Conservation (phyloP, 2,888 invertebrate species). For the Xanthostigma xanthostigma region DNA sequence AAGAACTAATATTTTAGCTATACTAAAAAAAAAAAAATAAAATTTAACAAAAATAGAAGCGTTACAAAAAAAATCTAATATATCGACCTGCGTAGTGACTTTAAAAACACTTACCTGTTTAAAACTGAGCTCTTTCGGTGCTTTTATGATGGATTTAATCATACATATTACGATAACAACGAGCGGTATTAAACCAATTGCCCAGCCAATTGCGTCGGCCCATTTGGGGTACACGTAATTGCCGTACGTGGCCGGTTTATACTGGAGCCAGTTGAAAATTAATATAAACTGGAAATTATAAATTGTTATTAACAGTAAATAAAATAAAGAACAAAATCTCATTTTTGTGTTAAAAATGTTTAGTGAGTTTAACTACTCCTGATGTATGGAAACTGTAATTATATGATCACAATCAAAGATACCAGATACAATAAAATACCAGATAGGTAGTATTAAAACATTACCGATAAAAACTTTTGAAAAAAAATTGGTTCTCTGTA, state of each 20-base stretch:
- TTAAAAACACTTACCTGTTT: conserved; percentile 28
- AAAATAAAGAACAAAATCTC: too few species aligned
- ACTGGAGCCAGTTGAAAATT: conserved; percentile 66
- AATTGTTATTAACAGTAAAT: too few species aligned
- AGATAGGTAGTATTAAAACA: too few species aligned
- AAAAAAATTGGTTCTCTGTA: too few species aligned
- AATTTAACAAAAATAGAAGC: too few species aligned
- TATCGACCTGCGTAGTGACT: conserved; percentile 2
- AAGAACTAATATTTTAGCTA: too few species aligned
- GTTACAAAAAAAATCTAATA: too few species aligned
- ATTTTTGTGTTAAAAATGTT: not conserved
- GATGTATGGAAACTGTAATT: too few species aligned
- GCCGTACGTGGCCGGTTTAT: conserved; percentile 57
- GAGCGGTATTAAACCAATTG: conserved; percentile 57
- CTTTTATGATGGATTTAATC: conserved; percentile 38
- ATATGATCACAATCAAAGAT: too few species aligned
- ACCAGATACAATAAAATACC: too few species aligned
- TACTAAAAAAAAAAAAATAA: too few species aligned
- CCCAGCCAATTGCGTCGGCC: conserved; percentile 67
- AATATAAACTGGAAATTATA: conserved; percentile 44
- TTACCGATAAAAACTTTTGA: too few species aligned
- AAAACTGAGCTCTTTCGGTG: conserved; percentile 38
- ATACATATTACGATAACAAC: conserved; percentile 46
- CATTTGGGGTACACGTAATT: conserved; percentile 64
- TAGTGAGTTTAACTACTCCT: not conserved